Evolutionary conservation across 2,888 invertebrate genomes (phyloP), one percentile per base, ranked within the genome.

Genomic region (Phania funesta): DNA sequence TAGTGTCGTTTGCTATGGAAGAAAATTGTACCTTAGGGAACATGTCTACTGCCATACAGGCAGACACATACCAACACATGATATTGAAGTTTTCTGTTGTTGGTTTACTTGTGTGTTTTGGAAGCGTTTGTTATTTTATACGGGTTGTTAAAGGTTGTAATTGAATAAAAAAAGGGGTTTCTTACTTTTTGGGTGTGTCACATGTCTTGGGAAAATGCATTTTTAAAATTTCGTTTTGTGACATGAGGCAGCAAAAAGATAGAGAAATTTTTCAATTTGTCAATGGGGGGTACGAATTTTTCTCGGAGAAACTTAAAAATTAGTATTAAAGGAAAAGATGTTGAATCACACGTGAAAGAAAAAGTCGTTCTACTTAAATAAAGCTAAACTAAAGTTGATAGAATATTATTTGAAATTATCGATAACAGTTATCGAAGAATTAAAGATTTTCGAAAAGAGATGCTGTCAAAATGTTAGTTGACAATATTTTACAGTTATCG

Each of bases 131-230:
- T 80, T 71, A 2, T 35, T 56, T 65, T 65, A 82, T 82, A 82
- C 78, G 82, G 74, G 82, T 65, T 75, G 82, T 70, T 81, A 68
- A 44, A 77, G 7, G 20, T 46, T 26, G 29, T 65, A 62, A 62
- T 60, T 62, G 56, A 29, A 60, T n/a, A 50, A 32, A 68, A 79
- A 62, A 50, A 62, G 67, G 74, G 82, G 70, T 78, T 78, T 67
- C 50, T 64, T 26, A 29, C 44, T 70, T 82, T 82, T 68, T 82
- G 78, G 82, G 82, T 82, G 82, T 82, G 82, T 78, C 82, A 82
- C 65, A 82, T 75, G 82, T 78, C 82, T 82, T 82, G 82, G 81
- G 82, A 82, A 82, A 78, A 54, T 60, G 78, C 44, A n/a, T 13
- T 74, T 73, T 44, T 26, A 13, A 56, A 52, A 41, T 13, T 64